Evolutionary conservation across 92 coral and sea anemone species (phyloP).

Genomic region (Scolanthus callimorphus): DNA sequence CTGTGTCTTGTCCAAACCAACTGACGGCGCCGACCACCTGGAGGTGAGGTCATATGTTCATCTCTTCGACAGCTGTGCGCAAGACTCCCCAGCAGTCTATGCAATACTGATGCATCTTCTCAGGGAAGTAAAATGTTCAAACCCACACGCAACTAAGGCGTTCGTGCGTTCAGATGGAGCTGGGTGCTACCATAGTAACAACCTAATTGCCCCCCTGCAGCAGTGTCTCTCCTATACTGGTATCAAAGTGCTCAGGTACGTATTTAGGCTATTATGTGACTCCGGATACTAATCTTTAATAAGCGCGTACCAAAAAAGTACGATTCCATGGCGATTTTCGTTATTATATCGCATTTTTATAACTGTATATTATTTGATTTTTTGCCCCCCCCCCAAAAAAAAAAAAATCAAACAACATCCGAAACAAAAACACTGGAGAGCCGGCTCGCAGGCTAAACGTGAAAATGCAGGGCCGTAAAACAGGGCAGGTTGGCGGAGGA

Average conservation of each 20-base stretch:
- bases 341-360: too few species aligned
- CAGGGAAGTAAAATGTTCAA: slow-evolving; percentile 2
- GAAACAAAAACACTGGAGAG: too few species aligned
- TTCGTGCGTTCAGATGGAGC: slow-evolving; percentile 42
- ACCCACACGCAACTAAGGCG: slow-evolving; percentile 16
- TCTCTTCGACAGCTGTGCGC: slow-evolving; percentile 34
- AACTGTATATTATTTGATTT: too few species aligned
- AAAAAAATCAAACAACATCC: too few species aligned
- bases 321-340: too few species aligned
- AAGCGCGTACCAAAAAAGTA: too few species aligned
- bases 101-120: slow-evolving; percentile 35
- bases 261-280: slow-evolving; percentile 5
- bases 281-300: too few species aligned
- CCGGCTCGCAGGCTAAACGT: too few species aligned
- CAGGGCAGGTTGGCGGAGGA: too few species aligned
- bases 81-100: slow-evolving; percentile 22
- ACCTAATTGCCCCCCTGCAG: slow-evolving; percentile 21
- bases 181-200: slow-evolving; percentile 38
- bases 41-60: slow-evolving; percentile 40
- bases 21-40: slow-evolving; percentile 16
- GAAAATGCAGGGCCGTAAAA: too few species aligned
- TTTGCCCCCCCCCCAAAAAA: too few species aligned
- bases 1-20: slow-evolving; percentile 38
- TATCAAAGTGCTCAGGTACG: slow-evolving; percentile 35
- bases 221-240: slow-evolving; percentile 22